Evolutionary conservation across 2,888 invertebrate species (phyloP), one percentile per base, ranked within the genome.

Genomic region (Leptinotarsa tumamoca): DNA sequence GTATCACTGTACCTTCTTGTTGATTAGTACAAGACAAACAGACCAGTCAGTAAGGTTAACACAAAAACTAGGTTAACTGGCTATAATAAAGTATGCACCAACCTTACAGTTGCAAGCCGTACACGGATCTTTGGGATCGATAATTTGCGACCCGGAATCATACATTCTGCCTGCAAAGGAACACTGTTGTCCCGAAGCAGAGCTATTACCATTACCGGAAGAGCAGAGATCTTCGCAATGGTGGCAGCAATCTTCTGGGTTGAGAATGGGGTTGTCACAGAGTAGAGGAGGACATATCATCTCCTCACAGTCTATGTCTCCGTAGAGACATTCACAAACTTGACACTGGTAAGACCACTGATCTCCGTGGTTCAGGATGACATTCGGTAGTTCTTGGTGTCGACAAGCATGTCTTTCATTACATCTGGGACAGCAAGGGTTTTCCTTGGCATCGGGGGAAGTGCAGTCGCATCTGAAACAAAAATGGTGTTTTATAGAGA

Each of bases 291-390:
- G 95, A 88, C 96, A 96, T 87, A 94, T 94, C 88, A 95, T 91
- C 85, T 94, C 94, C 95, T 95, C 96, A 87, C 96, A 96, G 90
- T 96, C 96, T 83, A 83, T 79, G 89, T 96, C 95, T 70, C 96
- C 96, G 85, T 94, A 91, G 93, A 95, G 91, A 89, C 97, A 97
- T 90, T 96, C 96, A 90, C 97, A 97, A 80, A 95, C 95, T 90
- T 96, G 95, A 89, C 97, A 97, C 89, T 96, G 95, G 90, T 95
- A 96, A 83, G 95, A 93, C 96, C 97, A 97, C 84, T 93, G 92
- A 87, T 96, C 95, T 72, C 96, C 96, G 87, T 94, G 95, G 87
- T 92, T 92, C 87, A 95, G 93, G 84, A 92, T 90, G 79, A 95
- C 93, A 87, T 94, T 92, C 83, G 92, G 91, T 85, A 95, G 91